These are phyloP conservation scores for Cirrhinus molitorella DNA, from an alignment of 2,797 vertebrate genomes.

Conservation along the genomic window DNA sequence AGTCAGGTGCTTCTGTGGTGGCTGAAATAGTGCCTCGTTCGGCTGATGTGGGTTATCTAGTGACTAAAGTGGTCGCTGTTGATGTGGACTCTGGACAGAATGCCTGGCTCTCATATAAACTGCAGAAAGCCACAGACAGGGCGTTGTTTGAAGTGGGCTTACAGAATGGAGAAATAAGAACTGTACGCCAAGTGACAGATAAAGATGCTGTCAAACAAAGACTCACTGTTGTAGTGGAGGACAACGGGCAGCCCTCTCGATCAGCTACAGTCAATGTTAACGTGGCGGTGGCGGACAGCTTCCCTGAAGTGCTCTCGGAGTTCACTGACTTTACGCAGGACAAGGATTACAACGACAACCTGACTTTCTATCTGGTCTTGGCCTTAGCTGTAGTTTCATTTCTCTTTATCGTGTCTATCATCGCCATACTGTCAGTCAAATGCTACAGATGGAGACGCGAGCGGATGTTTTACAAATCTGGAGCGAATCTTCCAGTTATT, in stretches of 20 bases:
- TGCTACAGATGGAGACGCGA: constrained; percentile 27
- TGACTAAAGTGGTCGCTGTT: too few species aligned
- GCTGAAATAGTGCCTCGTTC: too few species aligned
- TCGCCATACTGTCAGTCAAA: constrained; percentile 57
- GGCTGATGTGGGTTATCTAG: too few species aligned
- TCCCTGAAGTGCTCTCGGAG: constrained; percentile 76
- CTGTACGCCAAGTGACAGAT: constrained; percentile 76
- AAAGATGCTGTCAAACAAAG: constrained; percentile 81
- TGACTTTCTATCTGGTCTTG: constrained; percentile 50
- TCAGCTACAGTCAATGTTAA: constrained; percentile 81
- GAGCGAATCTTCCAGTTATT: constrained; percentile 51
- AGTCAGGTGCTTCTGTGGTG: too few species aligned
- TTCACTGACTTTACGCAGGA: constrained; percentile 51
- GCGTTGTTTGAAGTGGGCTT: constrained; percentile 81
- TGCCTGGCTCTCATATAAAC: constrained; percentile 82
- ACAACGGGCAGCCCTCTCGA: constrained; percentile 75
- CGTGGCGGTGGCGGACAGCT: constrained; percentile 81
- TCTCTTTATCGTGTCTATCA: constrained; percentile 70
- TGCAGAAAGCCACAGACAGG: constrained; percentile 81
- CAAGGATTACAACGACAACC: constrained; percentile 31
- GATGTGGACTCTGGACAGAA: constrained; percentile 60
- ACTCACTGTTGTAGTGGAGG: constrained; percentile 79
- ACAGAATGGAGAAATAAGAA: constrained; percentile 84
- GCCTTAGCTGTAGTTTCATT: constrained; percentile 61
- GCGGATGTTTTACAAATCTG: constrained; percentile 29